Percentiles rank a stretch among this genome's conserved stretches.
Conservation (phyloP, 2,797 vertebrate species). For the Rhinoraja longicauda region DNA sequence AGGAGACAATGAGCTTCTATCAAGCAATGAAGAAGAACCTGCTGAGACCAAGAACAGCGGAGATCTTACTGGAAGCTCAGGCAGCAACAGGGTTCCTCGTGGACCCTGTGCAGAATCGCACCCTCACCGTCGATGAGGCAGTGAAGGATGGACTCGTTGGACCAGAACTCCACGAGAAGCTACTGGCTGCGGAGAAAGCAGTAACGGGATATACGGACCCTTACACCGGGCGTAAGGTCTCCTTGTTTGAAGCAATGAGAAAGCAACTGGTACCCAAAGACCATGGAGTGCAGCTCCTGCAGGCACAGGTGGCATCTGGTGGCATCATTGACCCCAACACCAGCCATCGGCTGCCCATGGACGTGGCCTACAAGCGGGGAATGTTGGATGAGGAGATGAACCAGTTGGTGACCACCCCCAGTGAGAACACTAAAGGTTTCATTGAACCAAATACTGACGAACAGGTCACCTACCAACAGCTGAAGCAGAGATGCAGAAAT, state of each 20-base stretch:
- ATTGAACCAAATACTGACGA: slow-evolving; percentile 82
- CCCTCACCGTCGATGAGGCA: slow-evolving; percentile 80
- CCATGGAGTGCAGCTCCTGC: slow-evolving; percentile 84
- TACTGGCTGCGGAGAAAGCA: slow-evolving; percentile 81
- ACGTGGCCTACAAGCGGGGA: slow-evolving; percentile 52
- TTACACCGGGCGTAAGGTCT: slow-evolving; percentile 91
- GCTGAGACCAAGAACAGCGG: slow-evolving; percentile 72
- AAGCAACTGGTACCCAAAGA: slow-evolving; percentile 91
- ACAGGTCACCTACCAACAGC: slow-evolving; percentile 80
- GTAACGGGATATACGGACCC: slow-evolving; percentile 85
- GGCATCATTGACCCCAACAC: slow-evolving; percentile 87
- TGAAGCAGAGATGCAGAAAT: slow-evolving; percentile 67
- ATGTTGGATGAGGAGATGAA: slow-evolving; percentile 76
- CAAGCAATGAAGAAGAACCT: slow-evolving; percentile 79
- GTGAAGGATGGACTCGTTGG: slow-evolving; percentile 86
- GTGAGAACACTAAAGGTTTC: slow-evolving; percentile 80
- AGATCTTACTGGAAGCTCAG: slow-evolving; percentile 87
- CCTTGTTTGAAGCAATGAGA: slow-evolving; percentile 86
- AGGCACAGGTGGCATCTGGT: slow-evolving; percentile 92
- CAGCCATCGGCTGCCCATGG: slow-evolving; percentile 52
- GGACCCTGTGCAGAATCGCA: slow-evolving; percentile 74
- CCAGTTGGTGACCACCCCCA: slow-evolving; percentile 64
- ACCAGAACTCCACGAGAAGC: slow-evolving; percentile 87
- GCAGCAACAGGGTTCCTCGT: slow-evolving; percentile 84
- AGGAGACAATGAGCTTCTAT: slow-evolving; percentile 80